Base-by-base conservation (phyloP, 1,140 invertebrate species). In the Drosophila cardini region DNA sequence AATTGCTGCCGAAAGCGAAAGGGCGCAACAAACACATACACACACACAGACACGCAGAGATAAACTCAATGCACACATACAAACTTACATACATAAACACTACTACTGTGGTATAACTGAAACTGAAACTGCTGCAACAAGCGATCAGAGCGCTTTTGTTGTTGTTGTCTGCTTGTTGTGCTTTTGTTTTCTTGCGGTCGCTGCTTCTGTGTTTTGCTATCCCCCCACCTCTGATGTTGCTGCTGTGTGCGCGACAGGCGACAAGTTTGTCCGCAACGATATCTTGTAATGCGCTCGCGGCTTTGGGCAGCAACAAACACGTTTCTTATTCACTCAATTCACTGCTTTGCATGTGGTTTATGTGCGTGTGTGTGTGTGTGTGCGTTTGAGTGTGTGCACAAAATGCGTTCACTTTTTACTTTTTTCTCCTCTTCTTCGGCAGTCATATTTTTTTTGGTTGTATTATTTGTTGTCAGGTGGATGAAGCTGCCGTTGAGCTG, bases 1-100 rank as follows among this genome's bases (percentile, higher is more conserved):
- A 72, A 76, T 67, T 78, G 72, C 58, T 78, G 76, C 83, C 72
- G 83, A 86, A 86, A 86, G 83, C 83, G 83, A 86, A 86, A 86
- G 83, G 83, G 83, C 83, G 72, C 76, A 65, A 68, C 58, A 65
- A 36, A 77, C 58, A 56, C 34, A 57, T 15, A 70, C 1, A 71
- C 45, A 63, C 16, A 67, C 10, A 40, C 15, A 53, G 40, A 36
- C 36, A 43, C 26, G 68, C 48, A 48, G 21, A 26, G 21, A 26
- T 26, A 26, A 26, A 26, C 36, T 38, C 36, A 13, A 63, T 10
- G 63, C 8, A 64, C 13, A 63, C 15, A 64, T 18, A 13, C 10
- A 43, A 50, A 34, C 21, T n/a, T n/a, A n/a, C n/a, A n/a, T n/a
- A 45, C 34, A 48, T 43, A 58, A 10, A 61, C n/a, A 63, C n/a